Evolutionary conservation across 1,140 invertebrate species (phyloP).

Genomic region (Zaprionus davidi): DNA sequence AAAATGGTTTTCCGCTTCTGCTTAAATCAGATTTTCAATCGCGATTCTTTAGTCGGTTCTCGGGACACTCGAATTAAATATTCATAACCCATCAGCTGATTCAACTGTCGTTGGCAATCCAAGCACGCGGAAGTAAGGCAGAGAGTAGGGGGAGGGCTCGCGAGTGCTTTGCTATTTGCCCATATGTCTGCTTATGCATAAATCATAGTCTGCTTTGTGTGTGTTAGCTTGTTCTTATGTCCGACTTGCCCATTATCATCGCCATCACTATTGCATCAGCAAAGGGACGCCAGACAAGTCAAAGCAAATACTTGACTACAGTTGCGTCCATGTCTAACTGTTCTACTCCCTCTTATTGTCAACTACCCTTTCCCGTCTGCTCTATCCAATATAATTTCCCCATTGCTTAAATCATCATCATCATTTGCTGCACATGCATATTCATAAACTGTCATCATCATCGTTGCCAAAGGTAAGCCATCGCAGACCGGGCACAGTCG

Average conservation of each 20-base stretch:
- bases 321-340: conserved; percentile 43
- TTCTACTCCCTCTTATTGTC: conserved; percentile 6
- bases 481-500: neutral
- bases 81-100: conserved; percentile 32
- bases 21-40: conserved; percentile 4
- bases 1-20: neutral
- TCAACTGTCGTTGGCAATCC: conserved; percentile 16
- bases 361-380: neutral
- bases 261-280: conserved; percentile 16
- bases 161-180: conserved; percentile 40
- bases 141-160: neutral
- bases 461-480: neutral
- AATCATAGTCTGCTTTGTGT: conserved; percentile 55
- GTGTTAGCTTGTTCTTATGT: conserved; percentile 9
- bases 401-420: conserved; percentile 1
- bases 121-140: conserved; percentile 22
- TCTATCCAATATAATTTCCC: neutral
- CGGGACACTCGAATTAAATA: conserved; percentile 28
- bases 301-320: conserved; percentile 25
- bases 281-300: conserved; percentile 6
- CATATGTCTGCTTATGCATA: conserved; percentile 68
- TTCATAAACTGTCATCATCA: neutral
- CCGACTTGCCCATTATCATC: conserved; percentile 31
- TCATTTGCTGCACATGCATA: neutral
- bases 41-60: neutral